Evolutionary conservation across 1,140 invertebrate genomes (phyloP), one percentile per base, ranked within the genome.

Genomic region (Nasonia giraulti): DNA sequence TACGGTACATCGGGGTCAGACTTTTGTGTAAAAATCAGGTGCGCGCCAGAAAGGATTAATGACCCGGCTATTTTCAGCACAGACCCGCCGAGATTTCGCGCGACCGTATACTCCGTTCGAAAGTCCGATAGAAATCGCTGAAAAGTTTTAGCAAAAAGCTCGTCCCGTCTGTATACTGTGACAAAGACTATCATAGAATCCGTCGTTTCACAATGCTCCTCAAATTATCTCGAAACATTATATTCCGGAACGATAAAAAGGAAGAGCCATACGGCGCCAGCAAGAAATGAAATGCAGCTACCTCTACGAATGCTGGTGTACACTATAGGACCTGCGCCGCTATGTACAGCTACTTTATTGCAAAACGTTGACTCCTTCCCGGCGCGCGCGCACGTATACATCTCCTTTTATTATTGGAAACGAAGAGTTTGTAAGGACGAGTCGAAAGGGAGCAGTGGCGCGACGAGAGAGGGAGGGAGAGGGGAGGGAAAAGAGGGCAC

Each of bases 391-490:
- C 17, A 5, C 17, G 2, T 44, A 10, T 75, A 31, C 20, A 40
- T 44, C 73, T 75, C 37, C 37, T 40, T 75, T 75, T 75, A 75
- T 75, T 44, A 75, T 75, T 75, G 73, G 73, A 75, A 74, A 75
- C 31, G 68, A 71, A 10, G 68, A 71, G 68, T 33, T 71, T 71
- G 68, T 68, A 68, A 68, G 66, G 66, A 68, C 66, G 66, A 68
- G 66, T 27, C 66, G 66, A 37, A 66, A 50, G 74, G 50, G 74
- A 47, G 37, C 44, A 50, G 47, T 73, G n/a, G n/a, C n/a, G n/a
- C n/a, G n/a, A n/a, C n/a, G 79, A 23, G 50, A 44, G 80, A 44
- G 77, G 74, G 83, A 80, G 76, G 81, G 66, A 77, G 80, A 85
- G 80, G 55, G 85, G 77, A 73, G 37, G 82, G 74, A 10, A 86